Conservation (phyloP, 2,113 vertebrate species). For the Eira barbara region DNA sequence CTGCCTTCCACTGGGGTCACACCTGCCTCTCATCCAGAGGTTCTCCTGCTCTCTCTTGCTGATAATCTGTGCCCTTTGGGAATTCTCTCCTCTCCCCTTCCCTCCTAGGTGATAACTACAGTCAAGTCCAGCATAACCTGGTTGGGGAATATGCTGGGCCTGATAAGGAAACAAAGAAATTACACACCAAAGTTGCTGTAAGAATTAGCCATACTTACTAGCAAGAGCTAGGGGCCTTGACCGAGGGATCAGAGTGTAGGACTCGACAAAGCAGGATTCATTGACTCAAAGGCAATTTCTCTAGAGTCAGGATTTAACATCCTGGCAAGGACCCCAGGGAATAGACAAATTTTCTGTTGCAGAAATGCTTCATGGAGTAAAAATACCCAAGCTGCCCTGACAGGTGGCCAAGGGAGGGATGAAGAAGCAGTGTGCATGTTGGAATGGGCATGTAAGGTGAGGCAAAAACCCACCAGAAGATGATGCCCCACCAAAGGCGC, state of each 20-base stretch:
- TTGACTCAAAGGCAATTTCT: neutral
- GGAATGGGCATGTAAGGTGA: neutral
- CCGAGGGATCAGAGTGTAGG: neutral
- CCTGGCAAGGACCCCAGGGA: neutral
- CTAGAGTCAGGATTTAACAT: neutral
- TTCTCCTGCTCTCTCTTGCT: neutral
- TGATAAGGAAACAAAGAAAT: neutral
- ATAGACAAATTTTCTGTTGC: neutral
- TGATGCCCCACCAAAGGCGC: too few relatives aligned
- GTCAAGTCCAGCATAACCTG: neutral
- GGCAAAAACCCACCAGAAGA: neutral
- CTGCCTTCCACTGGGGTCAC: neutral
- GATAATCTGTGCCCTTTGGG: neutral
- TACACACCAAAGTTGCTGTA: neutral
- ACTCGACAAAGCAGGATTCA: neutral
- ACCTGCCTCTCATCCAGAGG: neutral
- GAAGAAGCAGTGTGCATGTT: too few relatives aligned
- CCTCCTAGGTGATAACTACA: neutral
- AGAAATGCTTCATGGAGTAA: neutral
- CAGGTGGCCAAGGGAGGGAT: neutral
- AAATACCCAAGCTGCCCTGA: too few relatives aligned
- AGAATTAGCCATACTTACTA: neutral
- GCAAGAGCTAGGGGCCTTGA: neutral
- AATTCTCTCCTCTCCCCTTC: neutral
- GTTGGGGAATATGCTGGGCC: neutral